Evolutionary conservation across 2,797 vertebrate species (phyloP).

Genomic region (Scolopax bukidnonensis): DNA sequence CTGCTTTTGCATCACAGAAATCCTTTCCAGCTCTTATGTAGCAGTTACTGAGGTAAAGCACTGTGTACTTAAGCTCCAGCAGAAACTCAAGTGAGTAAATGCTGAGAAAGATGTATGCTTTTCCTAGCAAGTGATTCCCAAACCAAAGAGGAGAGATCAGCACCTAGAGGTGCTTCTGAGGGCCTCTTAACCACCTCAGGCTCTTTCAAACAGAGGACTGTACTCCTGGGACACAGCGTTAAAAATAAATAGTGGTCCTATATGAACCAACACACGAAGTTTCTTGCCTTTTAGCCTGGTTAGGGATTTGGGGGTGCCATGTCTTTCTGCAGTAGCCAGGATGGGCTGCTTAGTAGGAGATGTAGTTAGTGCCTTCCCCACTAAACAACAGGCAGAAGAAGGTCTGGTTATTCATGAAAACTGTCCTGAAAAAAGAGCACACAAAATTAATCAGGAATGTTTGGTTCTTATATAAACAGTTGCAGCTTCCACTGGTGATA

Average conservation of each 20-base stretch:
- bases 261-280: not conserved
- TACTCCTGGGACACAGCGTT: not conserved
- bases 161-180: not conserved
- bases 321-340: not conserved
- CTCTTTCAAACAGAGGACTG: not conserved
- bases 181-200: not conserved
- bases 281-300: not conserved
- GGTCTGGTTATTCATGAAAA: not conserved
- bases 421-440: not conserved
- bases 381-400: not conserved
- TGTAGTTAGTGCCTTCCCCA: not conserved
- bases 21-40: not conserved
- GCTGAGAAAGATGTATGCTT: not conserved
- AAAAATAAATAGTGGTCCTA: not conserved
- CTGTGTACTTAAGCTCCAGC: not conserved
- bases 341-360: not conserved
- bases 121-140: not conserved
- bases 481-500: not conserved
- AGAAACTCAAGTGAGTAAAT: not conserved
- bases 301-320: not conserved
- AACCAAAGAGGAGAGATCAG: not conserved
- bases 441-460: not conserved
- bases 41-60: not conserved
- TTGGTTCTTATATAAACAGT: not conserved
- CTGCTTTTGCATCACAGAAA: not conserved